Evolutionary conservation across 2,888 invertebrate species (phyloP).

Genomic region (Amphiduros pacificus): DNA sequence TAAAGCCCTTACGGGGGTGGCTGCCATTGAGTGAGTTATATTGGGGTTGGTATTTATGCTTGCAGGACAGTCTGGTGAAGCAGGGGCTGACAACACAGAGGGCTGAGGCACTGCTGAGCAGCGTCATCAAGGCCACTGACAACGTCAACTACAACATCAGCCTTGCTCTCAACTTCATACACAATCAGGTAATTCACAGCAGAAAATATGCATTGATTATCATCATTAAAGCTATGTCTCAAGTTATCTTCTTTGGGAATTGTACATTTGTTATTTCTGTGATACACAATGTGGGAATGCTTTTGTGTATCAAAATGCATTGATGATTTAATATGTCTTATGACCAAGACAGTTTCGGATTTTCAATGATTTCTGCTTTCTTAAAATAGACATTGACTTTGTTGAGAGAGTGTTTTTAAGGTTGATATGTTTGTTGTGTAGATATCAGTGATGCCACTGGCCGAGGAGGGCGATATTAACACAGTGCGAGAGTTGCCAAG

Average conservation of each 20-base stretch:
- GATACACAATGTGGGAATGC: too few relatives aligned
- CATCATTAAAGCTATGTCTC: too few relatives aligned
- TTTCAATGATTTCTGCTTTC: background rate
- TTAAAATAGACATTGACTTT: background rate
- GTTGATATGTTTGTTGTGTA: conserved; percentile 17
- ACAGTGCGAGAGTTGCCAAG: conserved; percentile 64
- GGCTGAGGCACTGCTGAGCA: conserved; percentile 42
- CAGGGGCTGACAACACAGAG: conserved; percentile 51
- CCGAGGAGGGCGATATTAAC: conserved; percentile 38
- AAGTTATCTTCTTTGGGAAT: too few relatives aligned
- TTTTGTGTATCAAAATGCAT: too few relatives aligned
- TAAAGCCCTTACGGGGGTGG: too few relatives aligned
- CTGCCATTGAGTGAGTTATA: too few relatives aligned
- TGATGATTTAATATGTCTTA: too few relatives aligned
- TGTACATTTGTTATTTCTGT: too few relatives aligned
- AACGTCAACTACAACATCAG: conserved; percentile 66
- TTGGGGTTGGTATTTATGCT: too few relatives aligned
- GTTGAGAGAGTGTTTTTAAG: background rate
- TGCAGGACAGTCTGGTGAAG: conserved; percentile 76
- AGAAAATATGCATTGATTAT: too few relatives aligned
- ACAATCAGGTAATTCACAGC: conserved; percentile 56
- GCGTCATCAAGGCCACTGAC: conserved; percentile 68
- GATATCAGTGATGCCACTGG: conserved; percentile 43
- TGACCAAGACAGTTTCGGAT: background rate
- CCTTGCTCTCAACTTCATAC: conserved; percentile 66